phyloP scores from a whole-genome alignment of 2,888 invertebrate genomes.

The Meghimatium bilineatum region DNA sequence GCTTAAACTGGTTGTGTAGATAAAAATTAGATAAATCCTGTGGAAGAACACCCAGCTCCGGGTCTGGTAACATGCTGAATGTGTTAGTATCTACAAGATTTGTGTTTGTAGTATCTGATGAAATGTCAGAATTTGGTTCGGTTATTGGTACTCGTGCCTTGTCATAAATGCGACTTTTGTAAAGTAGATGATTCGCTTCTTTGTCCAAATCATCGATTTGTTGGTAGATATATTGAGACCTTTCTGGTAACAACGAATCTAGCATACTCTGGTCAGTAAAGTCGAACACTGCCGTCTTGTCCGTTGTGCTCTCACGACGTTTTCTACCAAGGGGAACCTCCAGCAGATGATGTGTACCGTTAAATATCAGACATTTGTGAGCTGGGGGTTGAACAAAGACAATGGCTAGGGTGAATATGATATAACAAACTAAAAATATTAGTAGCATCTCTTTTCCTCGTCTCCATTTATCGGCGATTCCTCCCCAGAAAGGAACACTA shows the following conservation, averaged over 20 bases:
- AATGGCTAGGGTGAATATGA: slow-evolving; percentile 95
- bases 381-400: slow-evolving; percentile 96
- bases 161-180: background rate
- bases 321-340: slow-evolving; percentile 51
- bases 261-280: background rate
- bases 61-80: background rate
- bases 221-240: background rate
- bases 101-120: background rate
- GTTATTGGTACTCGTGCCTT: background rate
- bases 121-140: background rate
- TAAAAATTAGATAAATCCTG: background rate
- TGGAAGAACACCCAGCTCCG: background rate
- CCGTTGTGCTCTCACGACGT: slow-evolving; percentile 33
- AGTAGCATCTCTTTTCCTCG: slow-evolving; percentile 85
- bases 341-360: slow-evolving; percentile 80
- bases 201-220: background rate
- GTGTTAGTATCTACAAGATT: background rate
- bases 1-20: background rate
- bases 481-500: slow-evolving; percentile 98
- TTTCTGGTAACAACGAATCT: background rate
- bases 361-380: slow-evolving; percentile 88
- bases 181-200: background rate
- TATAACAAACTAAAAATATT: slow-evolving; percentile 94
- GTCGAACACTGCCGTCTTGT: background rate
- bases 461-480: slow-evolving; percentile 88